Conservation (phyloP, 1,140 invertebrate genomes). For the Drosophila orena region DNA sequence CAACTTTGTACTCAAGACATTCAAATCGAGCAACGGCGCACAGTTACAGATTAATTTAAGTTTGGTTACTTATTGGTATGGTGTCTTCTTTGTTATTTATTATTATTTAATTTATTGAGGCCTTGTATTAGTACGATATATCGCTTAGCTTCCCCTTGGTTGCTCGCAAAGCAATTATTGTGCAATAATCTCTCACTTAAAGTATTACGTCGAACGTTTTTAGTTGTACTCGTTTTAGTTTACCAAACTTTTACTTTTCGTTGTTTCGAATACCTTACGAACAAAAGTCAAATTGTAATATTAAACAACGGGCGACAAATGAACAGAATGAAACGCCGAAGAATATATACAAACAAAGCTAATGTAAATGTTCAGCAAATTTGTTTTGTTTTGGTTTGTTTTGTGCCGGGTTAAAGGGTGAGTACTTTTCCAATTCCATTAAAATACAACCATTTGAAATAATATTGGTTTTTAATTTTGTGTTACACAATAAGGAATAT, state of each 20-base stretch:
- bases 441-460: neutral
- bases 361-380: conserved; percentile 16
- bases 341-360: conserved; percentile 49
- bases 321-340: conserved; percentile 5
- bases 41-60: conserved; percentile 19
- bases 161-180: conserved; percentile 24
- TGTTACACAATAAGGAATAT: conserved; percentile 80
- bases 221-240: conserved; percentile 34
- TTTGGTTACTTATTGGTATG: conserved; percentile 15
- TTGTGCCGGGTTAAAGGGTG: neutral
- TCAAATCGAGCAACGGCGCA: conserved; percentile 14
- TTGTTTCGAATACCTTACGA: conserved; percentile 18
- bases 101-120: conserved; percentile 39
- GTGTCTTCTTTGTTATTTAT: conserved; percentile 27
- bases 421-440: neutral
- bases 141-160: conserved; percentile 17
- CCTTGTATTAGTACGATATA: conserved; percentile 20
- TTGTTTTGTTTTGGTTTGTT: neutral
- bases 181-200: conserved; percentile 55
- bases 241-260: conserved; percentile 8
- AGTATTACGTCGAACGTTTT: conserved; percentile 46
- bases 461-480: conserved; percentile 50
- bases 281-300: conserved; percentile 58
- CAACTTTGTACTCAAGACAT: conserved; percentile 39
- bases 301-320: conserved; percentile 31